These are phyloP conservation scores for Pelusios castaneus DNA, from an alignment of 2,113 vertebrate species.

Conservation along the genomic window DNA sequence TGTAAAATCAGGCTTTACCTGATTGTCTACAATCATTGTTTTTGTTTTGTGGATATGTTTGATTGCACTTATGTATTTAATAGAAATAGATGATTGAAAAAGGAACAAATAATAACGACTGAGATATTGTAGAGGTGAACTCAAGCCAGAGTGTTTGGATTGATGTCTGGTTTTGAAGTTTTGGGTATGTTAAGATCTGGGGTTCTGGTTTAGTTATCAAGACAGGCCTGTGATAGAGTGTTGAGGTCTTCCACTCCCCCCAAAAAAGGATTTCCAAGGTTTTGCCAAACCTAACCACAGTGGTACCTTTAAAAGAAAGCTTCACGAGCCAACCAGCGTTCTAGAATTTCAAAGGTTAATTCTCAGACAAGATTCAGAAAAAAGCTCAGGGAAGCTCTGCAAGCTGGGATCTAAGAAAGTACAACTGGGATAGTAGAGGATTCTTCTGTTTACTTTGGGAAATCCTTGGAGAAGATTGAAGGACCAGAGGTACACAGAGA, in stretches of 20 bases:
- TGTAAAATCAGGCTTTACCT: accelerated
- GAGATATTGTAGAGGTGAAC: not conserved
- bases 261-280: not conserved
- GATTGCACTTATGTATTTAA: not conserved
- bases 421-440: not conserved
- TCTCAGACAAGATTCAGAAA: not conserved
- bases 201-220: not conserved
- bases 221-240: accelerated
- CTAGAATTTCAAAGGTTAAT: not conserved
- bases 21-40: not conserved
- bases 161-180: not conserved
- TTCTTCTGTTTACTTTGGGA: not conserved
- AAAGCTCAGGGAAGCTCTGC: not conserved
- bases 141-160: accelerated
- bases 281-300: not conserved
- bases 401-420: not conserved
- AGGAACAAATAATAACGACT: accelerated
- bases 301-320: not conserved
- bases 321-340: not conserved
- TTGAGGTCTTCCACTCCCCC: not conserved
- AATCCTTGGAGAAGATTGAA: not conserved
- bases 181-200: not conserved
- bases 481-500: not conserved
- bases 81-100: not conserved
- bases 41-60: not conserved